phyloP scores from a whole-genome alignment of 2,797 vertebrate species.

The Oryzias sinensis region DNA sequence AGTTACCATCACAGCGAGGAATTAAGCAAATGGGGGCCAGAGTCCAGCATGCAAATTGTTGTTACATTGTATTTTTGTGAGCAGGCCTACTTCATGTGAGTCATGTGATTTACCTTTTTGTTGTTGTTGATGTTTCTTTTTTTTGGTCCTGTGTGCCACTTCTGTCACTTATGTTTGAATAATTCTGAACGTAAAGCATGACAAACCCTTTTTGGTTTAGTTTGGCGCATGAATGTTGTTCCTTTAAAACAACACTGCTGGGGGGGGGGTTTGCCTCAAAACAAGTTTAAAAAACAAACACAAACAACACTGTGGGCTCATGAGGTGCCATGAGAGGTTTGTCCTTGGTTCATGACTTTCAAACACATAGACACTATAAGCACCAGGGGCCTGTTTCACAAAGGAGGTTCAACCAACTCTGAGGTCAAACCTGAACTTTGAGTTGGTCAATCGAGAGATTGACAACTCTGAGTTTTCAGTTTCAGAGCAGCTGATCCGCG shows the following conservation, averaged over 20 bases:
- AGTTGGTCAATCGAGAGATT: no score
- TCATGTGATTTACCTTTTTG: conserved; percentile 28
- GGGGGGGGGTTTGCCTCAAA: conserved; percentile 29
- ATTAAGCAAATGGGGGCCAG: conserved; percentile 34
- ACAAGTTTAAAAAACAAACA: conserved; percentile 62
- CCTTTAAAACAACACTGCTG: neutral
- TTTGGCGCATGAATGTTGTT: no score
- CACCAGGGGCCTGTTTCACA: no score
- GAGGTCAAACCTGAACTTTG: no score
- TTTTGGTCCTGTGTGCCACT: conserved; percentile 30
- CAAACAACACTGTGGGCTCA: conserved; percentile 42
- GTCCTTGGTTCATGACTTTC: conserved; percentile 47
- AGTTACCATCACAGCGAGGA: conserved; percentile 51
- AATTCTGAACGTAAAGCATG: conserved; percentile 3
- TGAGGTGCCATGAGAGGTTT: conserved; percentile 44
- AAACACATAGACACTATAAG: neutral
- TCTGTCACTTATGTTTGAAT: conserved; percentile 19
- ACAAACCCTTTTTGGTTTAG: neutral
- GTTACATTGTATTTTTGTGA: conserved; percentile 7
- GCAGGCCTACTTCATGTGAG: conserved; percentile 37
- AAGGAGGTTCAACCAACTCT: no score
- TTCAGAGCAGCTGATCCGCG: no score
- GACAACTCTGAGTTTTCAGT: no score
- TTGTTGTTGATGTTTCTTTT: conserved; percentile 19
- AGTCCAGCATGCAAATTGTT: conserved; percentile 21